Conservation (phyloP, 2,113 vertebrate species). For the Condylura cristata region DNA sequence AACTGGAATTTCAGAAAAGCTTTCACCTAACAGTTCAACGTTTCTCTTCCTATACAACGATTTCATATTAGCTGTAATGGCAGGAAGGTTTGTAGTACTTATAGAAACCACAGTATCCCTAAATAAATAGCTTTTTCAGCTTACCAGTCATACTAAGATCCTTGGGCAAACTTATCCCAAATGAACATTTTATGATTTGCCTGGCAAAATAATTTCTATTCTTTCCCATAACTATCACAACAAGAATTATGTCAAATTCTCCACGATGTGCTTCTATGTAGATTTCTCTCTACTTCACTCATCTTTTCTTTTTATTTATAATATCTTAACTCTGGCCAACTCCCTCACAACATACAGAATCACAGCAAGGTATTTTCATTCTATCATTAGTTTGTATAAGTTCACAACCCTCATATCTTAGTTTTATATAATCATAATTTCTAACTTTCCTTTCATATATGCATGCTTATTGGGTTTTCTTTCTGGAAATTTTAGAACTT, state of each 20-base stretch:
- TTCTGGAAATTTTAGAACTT: neutral
- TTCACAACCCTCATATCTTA: too few species aligned
- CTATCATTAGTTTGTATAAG: too few species aligned
- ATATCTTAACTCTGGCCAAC: too few species aligned
- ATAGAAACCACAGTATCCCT: neutral
- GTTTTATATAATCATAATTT: too few species aligned
- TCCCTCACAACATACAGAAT: too few species aligned
- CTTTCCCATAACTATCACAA: neutral
- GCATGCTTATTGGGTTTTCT: too few species aligned
- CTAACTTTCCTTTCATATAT: too few species aligned
- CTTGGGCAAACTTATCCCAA: neutral
- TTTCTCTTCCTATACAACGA: neutral
- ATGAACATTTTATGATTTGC: neutral
- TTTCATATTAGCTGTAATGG: neutral
- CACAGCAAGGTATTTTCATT: too few species aligned
- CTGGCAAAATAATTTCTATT: neutral
- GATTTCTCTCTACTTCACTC: neutral
- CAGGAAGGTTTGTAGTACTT: neutral
- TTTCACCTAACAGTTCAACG: neutral
- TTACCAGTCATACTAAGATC: neutral
- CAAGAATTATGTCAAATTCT: neutral
- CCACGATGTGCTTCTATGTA: neutral
- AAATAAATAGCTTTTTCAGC: neutral
- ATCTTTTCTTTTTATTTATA: too few species aligned
- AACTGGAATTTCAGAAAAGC: neutral